A percentile compares a stretch with the other conserved stretches of the same genome.
phyloP scores from a whole-genome alignment of 2,113 vertebrate species.

The Hippopotamus amphibius region DNA sequence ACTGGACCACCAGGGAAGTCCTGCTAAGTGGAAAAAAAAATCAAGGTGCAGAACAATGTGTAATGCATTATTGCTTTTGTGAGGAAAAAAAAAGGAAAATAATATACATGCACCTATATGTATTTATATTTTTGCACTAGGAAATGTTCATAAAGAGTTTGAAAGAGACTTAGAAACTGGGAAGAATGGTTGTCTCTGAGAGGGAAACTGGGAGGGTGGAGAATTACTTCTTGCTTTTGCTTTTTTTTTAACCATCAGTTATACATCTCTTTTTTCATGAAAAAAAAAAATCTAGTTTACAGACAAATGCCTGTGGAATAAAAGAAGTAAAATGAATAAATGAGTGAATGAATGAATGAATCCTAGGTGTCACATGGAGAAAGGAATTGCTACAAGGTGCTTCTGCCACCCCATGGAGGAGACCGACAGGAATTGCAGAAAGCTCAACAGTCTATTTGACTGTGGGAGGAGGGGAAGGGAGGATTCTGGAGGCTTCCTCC shows the following conservation, averaged over 20 bases:
- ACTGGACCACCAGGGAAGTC: no score
- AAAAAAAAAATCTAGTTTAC: not conserved
- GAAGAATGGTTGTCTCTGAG: not conserved
- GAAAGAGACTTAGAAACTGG: not conserved
- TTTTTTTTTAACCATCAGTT: not conserved
- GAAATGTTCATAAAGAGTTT: not conserved
- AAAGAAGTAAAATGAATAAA: not conserved
- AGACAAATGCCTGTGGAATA: not conserved
- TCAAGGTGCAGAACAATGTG: not conserved
- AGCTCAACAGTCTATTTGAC: fast-evolving
- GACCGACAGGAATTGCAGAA: not conserved
- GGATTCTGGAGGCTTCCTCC: not conserved
- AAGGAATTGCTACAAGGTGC: not conserved
- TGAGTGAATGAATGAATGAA: not conserved
- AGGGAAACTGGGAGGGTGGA: not conserved
- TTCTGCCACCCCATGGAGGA: fast-evolving
- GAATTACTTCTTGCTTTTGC: not conserved
- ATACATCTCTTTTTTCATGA: not conserved
- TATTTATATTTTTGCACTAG: not conserved
- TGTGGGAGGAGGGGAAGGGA: no score
- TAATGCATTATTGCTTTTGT: not conserved
- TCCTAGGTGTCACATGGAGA: not conserved
- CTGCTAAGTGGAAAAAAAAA: not conserved
- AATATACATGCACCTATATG: not conserved
- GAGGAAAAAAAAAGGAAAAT: not conserved